phyloP scores from a whole-genome alignment of 2,888 invertebrate species.

The Heliconius ismenius region DNA sequence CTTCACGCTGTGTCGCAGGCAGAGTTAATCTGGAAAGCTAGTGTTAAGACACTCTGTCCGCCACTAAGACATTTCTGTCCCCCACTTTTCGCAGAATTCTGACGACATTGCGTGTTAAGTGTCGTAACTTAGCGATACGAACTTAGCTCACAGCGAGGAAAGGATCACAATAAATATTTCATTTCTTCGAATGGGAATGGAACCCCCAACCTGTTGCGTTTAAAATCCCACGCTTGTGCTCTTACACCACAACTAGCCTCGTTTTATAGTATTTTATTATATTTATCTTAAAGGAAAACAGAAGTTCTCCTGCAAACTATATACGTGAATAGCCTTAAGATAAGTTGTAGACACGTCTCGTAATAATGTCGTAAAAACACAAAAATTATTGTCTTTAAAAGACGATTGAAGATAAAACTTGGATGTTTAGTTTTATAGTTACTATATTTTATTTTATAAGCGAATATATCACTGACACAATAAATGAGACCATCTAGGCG shows the following conservation, averaged over 20 bases:
- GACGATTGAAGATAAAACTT: slow-evolving; percentile 5
- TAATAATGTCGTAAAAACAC: slow-evolving; percentile 2
- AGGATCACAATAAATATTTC: not conserved
- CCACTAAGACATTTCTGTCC: not conserved
- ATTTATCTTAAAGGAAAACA: not conserved
- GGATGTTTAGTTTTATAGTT: not conserved
- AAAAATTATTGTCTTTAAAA: slow-evolving; percentile 10
- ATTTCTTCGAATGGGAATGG: not conserved
- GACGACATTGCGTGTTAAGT: not conserved
- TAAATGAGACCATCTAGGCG: too few species aligned
- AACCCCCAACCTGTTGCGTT: not conserved
- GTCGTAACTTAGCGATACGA: not conserved
- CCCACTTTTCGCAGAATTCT: not conserved
- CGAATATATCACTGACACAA: too few species aligned
- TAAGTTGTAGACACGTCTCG: not conserved
- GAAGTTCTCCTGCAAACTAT: not conserved
- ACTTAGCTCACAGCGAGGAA: not conserved
- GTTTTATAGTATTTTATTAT: not conserved
- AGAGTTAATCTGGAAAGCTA: not conserved
- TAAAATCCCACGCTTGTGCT: not conserved
- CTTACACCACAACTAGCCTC: not conserved
- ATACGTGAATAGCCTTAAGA: not conserved
- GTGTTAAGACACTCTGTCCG: not conserved
- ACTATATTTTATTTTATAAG: too few species aligned
- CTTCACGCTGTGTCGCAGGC: not conserved